These are phyloP conservation scores for Tineola bisselliella DNA, from an alignment of 2,888 invertebrate species.

Conservation along the genomic window DNA sequence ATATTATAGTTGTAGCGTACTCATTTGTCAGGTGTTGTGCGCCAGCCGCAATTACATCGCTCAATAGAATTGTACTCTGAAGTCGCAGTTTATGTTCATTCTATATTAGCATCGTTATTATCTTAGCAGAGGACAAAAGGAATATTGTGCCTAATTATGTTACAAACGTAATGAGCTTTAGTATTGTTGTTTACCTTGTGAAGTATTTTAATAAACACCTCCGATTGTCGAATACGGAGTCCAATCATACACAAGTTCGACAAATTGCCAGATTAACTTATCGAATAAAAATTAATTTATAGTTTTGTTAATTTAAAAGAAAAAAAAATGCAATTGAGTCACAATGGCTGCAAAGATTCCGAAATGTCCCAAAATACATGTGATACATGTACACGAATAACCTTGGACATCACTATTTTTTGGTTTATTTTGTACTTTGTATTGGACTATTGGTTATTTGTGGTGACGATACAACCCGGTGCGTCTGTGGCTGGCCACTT, in stretches of 20 bases:
- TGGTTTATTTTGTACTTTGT: neutral
- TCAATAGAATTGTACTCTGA: neutral
- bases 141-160: neutral
- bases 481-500: neutral
- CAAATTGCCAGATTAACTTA: no score
- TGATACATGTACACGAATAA: no score
- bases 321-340: no score
- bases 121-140: neutral
- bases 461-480: neutral
- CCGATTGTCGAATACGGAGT: no score
- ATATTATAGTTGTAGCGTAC: neutral
- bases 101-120: neutral
- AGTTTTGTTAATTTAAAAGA: no score
- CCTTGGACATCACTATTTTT: no score
- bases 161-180: neutral
- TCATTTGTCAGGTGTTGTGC: neutral
- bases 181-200: neutral
- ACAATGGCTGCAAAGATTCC: no score
- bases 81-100: neutral
- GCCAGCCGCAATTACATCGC: neutral
- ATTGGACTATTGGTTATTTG: neutral
- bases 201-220: no score
- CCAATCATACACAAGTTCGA: neutral
- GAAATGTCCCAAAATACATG: no score
- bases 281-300: no score